Conservation (phyloP, 1,140 invertebrate species). For the Campoletis sonorensis region DNA sequence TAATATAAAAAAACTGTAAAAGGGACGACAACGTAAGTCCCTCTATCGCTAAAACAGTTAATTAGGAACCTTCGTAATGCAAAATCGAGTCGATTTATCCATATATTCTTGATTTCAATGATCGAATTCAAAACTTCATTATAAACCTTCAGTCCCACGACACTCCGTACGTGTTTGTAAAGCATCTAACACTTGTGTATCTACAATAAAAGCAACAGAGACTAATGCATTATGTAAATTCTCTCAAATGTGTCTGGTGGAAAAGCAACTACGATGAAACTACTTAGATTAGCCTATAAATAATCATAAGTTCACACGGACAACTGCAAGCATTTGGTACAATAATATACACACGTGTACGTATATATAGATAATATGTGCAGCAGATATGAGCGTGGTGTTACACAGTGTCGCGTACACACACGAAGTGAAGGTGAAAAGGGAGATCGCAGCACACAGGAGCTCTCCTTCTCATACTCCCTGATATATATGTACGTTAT, state of each 20-base stretch:
- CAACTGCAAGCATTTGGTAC: not conserved
- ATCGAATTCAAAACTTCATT: too few relatives aligned
- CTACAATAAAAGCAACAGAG: not conserved
- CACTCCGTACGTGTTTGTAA: too few relatives aligned
- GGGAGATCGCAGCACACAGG: not conserved
- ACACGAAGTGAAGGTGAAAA: not conserved
- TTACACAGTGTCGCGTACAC: not conserved
- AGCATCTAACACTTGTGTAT: not conserved
- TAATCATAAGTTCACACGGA: not conserved
- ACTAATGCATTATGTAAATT: not conserved
- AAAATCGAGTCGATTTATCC: too few relatives aligned
- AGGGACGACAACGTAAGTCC: too few relatives aligned
- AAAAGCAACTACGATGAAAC: constrained; percentile 1
- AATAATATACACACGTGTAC: not conserved
- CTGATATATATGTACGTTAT: not conserved
- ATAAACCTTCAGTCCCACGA: too few relatives aligned
- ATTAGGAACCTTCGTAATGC: too few relatives aligned
- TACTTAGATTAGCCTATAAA: not conserved
- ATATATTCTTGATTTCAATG: too few relatives aligned
- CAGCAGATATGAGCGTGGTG: not conserved
- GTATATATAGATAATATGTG: not conserved
- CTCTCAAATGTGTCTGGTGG: not conserved
- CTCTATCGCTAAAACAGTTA: too few relatives aligned
- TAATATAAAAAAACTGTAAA: too few relatives aligned
- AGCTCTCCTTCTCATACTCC: not conserved